Evolutionary conservation across 2,797 vertebrate species (phyloP).

Genomic region (Kryptopterus vitreolus): DNA sequence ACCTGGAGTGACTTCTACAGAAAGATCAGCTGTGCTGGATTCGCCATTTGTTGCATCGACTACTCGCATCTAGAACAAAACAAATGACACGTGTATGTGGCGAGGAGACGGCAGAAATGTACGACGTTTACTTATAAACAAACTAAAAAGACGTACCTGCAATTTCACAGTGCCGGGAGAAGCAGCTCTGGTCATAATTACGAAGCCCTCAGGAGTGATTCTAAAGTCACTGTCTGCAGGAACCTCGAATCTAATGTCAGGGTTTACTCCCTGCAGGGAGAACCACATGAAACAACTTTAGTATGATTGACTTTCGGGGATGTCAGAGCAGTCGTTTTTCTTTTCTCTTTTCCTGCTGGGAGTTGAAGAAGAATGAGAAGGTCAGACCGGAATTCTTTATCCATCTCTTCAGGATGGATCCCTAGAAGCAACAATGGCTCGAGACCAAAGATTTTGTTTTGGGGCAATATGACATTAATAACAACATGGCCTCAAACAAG

Average conservation of each 20-base stretch:
- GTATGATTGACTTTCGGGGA: neutral
- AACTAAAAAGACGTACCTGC: slow-evolving; percentile 60
- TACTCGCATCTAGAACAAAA: slow-evolving; percentile 64
- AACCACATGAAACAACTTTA: slow-evolving; percentile 5
- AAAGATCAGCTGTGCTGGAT: slow-evolving; percentile 47
- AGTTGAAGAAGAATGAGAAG: neutral
- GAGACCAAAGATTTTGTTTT: neutral
- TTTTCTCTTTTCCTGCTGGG: neutral
- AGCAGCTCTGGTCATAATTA: slow-evolving; percentile 68
- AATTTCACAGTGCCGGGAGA: slow-evolving; percentile 43
- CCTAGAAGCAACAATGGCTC: neutral
- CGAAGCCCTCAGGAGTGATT: slow-evolving; percentile 62
- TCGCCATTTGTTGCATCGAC: slow-evolving; percentile 60
- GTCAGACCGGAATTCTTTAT: neutral
- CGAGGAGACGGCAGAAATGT: neutral
- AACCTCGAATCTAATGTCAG: slow-evolving; percentile 71
- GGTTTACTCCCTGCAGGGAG: slow-evolving; percentile 78
- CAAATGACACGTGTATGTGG: neutral
- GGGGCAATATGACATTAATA: neutral
- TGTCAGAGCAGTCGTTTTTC: neutral
- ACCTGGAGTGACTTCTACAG: slow-evolving; percentile 68
- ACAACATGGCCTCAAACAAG: neutral
- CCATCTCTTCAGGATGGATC: neutral
- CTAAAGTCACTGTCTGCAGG: slow-evolving; percentile 66
- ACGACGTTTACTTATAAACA: neutral